These are phyloP conservation scores for Bombyx huttoni DNA, from an alignment of 2,888 invertebrate species.

Conservation along the genomic window DNA sequence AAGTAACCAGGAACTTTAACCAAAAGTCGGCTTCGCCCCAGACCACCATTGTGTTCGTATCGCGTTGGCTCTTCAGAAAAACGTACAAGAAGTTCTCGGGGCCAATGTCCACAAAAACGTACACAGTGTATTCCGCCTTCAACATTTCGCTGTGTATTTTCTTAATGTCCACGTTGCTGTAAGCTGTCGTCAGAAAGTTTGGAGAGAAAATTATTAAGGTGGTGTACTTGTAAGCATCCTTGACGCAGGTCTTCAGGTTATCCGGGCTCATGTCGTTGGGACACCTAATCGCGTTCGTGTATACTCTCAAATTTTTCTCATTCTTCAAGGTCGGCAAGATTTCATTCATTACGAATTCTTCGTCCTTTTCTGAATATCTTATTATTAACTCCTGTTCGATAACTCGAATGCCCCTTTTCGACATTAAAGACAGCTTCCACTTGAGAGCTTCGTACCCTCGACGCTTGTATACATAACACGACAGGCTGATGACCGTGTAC, in stretches of 20 bases:
- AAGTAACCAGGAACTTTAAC: slow-evolving; percentile 32
- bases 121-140: slow-evolving; percentile 44
- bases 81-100: slow-evolving; percentile 58
- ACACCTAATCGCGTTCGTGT: slow-evolving; percentile 20
- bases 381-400: slow-evolving; percentile 21
- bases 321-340: slow-evolving; percentile 39
- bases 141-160: slow-evolving; percentile 55
- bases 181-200: slow-evolving; percentile 49
- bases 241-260: slow-evolving; percentile 21
- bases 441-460: slow-evolving; percentile 17
- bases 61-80: slow-evolving; percentile 53
- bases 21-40: slow-evolving; percentile 56
- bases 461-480: background rate
- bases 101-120: slow-evolving; percentile 49
- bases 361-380: slow-evolving; percentile 38
- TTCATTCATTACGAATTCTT: slow-evolving; percentile 46
- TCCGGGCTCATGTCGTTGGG: slow-evolving; percentile 19
- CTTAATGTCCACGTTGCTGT: slow-evolving; percentile 54
- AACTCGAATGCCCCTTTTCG: slow-evolving; percentile 5
- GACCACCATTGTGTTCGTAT: slow-evolving; percentile 34
- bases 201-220: slow-evolving; percentile 49
- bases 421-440: slow-evolving; percentile 16
- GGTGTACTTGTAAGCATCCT: slow-evolving; percentile 20
- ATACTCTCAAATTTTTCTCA: slow-evolving; percentile 29
- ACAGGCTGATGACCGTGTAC: slow-evolving; percentile 9